Evolutionary conservation across 2,113 vertebrate genomes (phyloP).

Genomic region (Acrocephalus arundinaceus): DNA sequence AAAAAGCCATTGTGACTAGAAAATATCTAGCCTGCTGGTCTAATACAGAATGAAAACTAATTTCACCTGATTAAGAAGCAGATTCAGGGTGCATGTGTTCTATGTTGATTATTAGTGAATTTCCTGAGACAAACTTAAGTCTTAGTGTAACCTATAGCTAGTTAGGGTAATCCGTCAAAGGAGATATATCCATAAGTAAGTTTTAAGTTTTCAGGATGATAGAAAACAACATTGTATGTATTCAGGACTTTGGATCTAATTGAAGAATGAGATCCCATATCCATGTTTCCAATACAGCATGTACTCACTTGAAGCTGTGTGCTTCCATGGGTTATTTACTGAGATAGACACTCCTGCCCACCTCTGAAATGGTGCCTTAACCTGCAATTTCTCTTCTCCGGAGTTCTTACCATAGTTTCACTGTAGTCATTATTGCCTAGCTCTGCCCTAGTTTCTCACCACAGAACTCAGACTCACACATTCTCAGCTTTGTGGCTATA

Average conservation of each 20-base stretch:
- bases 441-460: background rate
- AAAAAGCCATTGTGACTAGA: background rate
- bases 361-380: background rate
- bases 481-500: background rate
- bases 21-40: background rate
- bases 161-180: background rate
- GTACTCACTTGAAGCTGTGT: background rate
- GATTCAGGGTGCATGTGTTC: background rate
- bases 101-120: background rate
- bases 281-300: background rate
- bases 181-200: background rate
- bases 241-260: background rate
- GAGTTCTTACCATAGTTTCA: background rate
- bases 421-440: background rate
- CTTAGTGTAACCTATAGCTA: background rate
- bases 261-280: background rate
- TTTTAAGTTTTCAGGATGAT: background rate
- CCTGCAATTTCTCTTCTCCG: background rate
- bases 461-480: fast-evolving
- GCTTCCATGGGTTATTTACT: background rate
- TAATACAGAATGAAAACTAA: background rate
- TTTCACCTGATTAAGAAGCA: background rate
- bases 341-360: background rate
- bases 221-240: background rate
- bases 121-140: background rate